Conservation (phyloP, 2,113 vertebrate species). For the Ictalurus punctatus region DNA sequence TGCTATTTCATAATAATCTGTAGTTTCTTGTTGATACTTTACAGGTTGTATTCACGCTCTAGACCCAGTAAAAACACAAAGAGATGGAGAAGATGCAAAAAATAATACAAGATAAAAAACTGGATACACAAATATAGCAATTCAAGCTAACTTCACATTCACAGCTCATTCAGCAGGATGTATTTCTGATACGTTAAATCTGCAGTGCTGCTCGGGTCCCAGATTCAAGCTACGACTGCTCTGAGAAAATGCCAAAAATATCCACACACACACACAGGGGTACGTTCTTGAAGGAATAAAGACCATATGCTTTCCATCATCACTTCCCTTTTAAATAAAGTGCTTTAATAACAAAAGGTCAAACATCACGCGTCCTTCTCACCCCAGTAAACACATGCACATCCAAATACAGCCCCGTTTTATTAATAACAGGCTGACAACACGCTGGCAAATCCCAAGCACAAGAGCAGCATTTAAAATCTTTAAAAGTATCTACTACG, state of each 20-base stretch:
- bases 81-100: not conserved
- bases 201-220: slow-evolving; percentile 9
- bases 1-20: slow-evolving; percentile 1
- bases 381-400: not conserved
- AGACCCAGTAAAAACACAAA: not conserved
- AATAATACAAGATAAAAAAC: too few species aligned
- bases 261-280: slow-evolving; percentile 24
- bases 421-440: slow-evolving; percentile 10
- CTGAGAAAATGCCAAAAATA: slow-evolving; percentile 44
- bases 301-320: slow-evolving; percentile 34
- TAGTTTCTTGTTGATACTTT: not conserved
- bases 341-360: slow-evolving; percentile 19
- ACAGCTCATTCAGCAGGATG: slow-evolving; percentile 6
- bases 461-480: slow-evolving; percentile 7
- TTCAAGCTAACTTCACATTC: not conserved
- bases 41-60: not conserved
- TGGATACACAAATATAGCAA: not conserved
- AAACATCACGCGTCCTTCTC: not conserved
- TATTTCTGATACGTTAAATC: slow-evolving; percentile 38
- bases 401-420: not conserved
- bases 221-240: not conserved
- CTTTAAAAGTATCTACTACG: slow-evolving; percentile 5
- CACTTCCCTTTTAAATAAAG: not conserved
- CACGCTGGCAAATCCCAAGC: not conserved
- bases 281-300: slow-evolving; percentile 32